Percentiles rank a stretch among this genome's conserved stretches.
Evolutionary conservation across 2,797 vertebrate genomes (phyloP).

Genomic region (Falco naumanni): DNA sequence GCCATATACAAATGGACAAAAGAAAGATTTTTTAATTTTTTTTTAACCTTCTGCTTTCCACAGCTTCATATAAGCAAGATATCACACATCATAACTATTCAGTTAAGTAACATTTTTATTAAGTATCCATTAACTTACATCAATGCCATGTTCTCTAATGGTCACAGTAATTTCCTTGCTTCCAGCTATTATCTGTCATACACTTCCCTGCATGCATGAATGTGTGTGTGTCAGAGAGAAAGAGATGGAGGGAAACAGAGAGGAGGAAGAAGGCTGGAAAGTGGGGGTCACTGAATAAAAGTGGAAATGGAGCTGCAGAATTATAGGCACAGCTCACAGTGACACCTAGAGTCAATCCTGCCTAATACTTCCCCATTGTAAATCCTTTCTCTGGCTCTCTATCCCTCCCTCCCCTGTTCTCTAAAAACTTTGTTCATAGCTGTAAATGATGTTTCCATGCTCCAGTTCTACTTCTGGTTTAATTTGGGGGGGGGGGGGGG

Average conservation of each 20-base stretch:
- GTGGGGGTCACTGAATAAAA: slow-evolving; percentile 15
- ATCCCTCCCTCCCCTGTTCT: not conserved
- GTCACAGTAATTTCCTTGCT: slow-evolving; percentile 22
- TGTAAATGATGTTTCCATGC: accelerated
- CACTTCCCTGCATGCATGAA: not conserved
- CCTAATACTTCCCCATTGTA: slow-evolving; percentile 13
- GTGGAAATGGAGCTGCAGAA: not conserved
- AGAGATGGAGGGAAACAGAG: not conserved
- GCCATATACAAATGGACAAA: not conserved
- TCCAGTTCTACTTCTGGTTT: not conserved
- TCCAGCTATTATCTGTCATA: not conserved
- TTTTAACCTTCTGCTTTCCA: not conserved
- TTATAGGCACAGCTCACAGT: slow-evolving; percentile 62
- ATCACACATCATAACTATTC: not conserved
- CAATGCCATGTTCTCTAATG: not conserved
- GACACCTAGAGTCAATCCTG: slow-evolving; percentile 64
- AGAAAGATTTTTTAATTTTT: not conserved
- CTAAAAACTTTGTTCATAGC: not conserved
- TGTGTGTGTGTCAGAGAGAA: not conserved
- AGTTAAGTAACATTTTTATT: slow-evolving; percentile 1
- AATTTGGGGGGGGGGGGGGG: not conserved
- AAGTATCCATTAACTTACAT: slow-evolving; percentile 14
- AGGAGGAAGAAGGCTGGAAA: not conserved
- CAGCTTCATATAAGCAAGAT: not conserved
- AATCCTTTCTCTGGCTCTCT: not conserved